Evolutionary conservation across 2,888 invertebrate genomes (phyloP), one percentile per base, ranked within the genome.

Genomic region (Sicus ferrugineus): DNA sequence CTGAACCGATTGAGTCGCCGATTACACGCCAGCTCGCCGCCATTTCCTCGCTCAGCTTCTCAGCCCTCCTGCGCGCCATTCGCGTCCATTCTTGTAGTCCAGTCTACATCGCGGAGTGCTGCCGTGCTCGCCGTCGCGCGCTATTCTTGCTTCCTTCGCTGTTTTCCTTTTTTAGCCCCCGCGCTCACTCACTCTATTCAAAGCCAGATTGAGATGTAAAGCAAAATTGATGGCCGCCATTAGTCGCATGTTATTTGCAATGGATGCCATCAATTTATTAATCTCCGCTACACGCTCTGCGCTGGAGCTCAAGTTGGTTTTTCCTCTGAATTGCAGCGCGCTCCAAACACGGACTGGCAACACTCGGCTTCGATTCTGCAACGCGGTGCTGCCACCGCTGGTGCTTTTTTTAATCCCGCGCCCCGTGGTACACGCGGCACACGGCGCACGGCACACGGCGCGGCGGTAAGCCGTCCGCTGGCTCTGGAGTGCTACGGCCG

Each of bases 261-360:
- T 85, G 86, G 85, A 84, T 84, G 83, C 86, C 85, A 85, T 85
- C 85, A 86, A 86, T 86, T 85, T 85, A 85, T 85, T 85, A 84
- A 85, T 84, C 85, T 85, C 83, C 82, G 81, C 81, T 84, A 85
- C 84, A 85, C 84, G 84, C 83, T 83, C 81, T 80, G 80, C 81
- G 81, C 81, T 31, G 42, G 83, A 84, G 84, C n/a, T n/a, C n/a
- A n/a, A 84, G 80, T 80, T 81, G 77, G 77, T 73, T 64, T 61
- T 59, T 34, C 28, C 50, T n/a, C n/a, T n/a, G n/a, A n/a, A n/a
- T n/a, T n/a, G n/a, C n/a, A n/a, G n/a, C n/a, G 26, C 64, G 66
- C 34, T 61, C 72, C 71, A 66, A 70, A 70, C 67, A 62, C 7
- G 31, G 21, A 64, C 54, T 28, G 23, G 34, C 59, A 52, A 50